phyloP scores from a whole-genome alignment of 2,113 vertebrate species.

The Probosciger aterrimus region DNA sequence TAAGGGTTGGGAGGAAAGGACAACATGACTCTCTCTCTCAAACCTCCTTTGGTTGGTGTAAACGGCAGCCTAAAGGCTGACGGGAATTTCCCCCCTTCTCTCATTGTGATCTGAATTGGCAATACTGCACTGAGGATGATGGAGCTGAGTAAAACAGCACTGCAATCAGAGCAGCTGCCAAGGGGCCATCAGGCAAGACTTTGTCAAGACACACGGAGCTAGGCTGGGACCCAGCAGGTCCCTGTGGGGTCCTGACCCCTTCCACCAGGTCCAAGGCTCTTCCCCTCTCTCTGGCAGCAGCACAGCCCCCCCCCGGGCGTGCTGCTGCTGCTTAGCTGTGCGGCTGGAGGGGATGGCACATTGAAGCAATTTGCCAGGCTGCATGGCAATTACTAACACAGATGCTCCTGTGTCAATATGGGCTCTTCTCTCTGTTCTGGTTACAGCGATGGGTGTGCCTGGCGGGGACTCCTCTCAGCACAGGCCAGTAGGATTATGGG shows the following conservation, averaged over 20 bases:
- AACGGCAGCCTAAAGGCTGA: background rate
- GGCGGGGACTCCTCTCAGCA: slow-evolving; percentile 12
- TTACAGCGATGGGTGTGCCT: slow-evolving; percentile 61
- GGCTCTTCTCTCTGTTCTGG: slow-evolving; percentile 46
- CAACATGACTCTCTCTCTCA: background rate
- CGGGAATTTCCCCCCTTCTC: background rate
- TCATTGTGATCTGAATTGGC: background rate
- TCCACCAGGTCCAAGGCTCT: background rate
- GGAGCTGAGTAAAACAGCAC: background rate
- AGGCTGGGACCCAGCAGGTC: background rate
- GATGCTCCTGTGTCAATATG: slow-evolving; percentile 71
- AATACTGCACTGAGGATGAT: background rate
- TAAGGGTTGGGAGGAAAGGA: background rate
- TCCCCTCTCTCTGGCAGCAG: background rate
- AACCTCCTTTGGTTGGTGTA: background rate
- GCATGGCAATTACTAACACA: slow-evolving; percentile 64
- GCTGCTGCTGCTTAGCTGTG: background rate
- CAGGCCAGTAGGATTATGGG: slow-evolving; percentile 52
- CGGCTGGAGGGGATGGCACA: slow-evolving; percentile 37
- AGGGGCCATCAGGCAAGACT: background rate
- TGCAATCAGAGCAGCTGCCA: background rate
- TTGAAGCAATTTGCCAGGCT: slow-evolving; percentile 59
- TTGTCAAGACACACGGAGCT: background rate
- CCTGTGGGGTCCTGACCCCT: background rate
- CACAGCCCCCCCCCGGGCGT: background rate